A percentile compares a stretch with the other conserved stretches of the same genome.
phyloP scores from a whole-genome alignment of 2,113 vertebrate genomes.

The Trochalopteron elliotii region DNA sequence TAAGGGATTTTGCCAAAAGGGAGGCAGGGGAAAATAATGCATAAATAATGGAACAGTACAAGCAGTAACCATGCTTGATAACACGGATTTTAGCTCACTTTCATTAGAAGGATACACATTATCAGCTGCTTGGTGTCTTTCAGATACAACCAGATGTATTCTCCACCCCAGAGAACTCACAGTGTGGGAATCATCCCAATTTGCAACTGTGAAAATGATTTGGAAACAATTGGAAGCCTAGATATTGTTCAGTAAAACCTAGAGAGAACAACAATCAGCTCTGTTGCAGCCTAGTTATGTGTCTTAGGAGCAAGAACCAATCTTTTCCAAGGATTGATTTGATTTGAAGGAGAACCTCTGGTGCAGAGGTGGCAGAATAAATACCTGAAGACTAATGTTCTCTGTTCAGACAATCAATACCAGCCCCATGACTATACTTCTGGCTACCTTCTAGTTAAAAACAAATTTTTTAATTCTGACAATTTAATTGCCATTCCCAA shows the following conservation, averaged over 20 bases:
- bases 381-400: conserved; percentile 98
- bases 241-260: background rate
- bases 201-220: conserved; percentile 2
- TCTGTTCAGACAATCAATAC: conserved; percentile 94
- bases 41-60: background rate
- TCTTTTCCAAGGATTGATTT: conserved; percentile 91
- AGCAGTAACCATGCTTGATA: background rate
- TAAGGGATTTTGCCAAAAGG: background rate
- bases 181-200: background rate
- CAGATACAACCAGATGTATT: background rate
- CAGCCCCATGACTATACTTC: conserved; percentile 91
- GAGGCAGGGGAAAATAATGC: background rate
- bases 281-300: conserved; percentile 73
- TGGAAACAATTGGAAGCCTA: background rate
- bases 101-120: background rate
- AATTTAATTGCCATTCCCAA: conserved; percentile 97
- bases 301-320: conserved; percentile 83
- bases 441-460: conserved; percentile 97
- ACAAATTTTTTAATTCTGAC: conserved; percentile 99
- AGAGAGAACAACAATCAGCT: conserved; percentile 30
- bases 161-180: background rate
- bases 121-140: background rate
- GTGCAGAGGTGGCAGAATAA: conserved; percentile 94
- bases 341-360: conserved; percentile 86
- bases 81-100: background rate